Percentiles rank a stretch among this genome's conserved stretches.
phyloP scores from a whole-genome alignment of 2,797 vertebrate species.

The Setipinna tenuifilis region DNA sequence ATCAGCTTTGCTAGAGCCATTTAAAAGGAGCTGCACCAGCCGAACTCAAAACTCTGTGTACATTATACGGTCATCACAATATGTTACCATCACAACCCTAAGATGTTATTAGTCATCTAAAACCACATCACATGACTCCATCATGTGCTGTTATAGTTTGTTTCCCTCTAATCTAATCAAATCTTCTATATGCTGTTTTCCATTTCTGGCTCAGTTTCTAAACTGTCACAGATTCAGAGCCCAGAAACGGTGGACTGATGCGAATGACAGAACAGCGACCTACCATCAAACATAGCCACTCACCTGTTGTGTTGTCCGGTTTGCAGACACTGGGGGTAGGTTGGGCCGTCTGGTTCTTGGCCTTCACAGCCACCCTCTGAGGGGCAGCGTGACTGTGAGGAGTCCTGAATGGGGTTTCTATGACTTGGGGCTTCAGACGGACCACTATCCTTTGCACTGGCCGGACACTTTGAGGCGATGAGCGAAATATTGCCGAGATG shows the following conservation, averaged over 20 bases:
- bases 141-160: no score
- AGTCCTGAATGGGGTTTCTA: conserved; percentile 55
- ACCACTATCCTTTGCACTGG: conserved; percentile 54
- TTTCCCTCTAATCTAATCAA: no score
- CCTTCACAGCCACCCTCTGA: conserved; percentile 22
- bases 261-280: no score
- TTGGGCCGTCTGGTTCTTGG: conserved; percentile 17
- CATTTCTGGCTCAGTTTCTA: no score
- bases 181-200: no score
- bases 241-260: no score
- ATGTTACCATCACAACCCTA: no score
- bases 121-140: no score
- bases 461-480: conserved; percentile 42
- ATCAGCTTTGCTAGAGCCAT: neutral
- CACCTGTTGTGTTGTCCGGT: conserved; percentile 54
- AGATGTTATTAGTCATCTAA: no score
- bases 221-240: no score
- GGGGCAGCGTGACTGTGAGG: neutral
- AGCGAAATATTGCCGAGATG: conserved; percentile 44
- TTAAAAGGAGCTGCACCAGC: neutral
- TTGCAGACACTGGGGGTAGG: conserved; percentile 36
- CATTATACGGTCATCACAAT: no score
- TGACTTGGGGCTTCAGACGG: conserved; percentile 39
- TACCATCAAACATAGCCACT: conserved; percentile 40
- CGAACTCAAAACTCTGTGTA: no score